A percentile compares a stretch with the other conserved stretches of the same genome.
phyloP scores from a whole-genome alignment of 2,888 invertebrate species.

The Thalpophila matura region DNA sequence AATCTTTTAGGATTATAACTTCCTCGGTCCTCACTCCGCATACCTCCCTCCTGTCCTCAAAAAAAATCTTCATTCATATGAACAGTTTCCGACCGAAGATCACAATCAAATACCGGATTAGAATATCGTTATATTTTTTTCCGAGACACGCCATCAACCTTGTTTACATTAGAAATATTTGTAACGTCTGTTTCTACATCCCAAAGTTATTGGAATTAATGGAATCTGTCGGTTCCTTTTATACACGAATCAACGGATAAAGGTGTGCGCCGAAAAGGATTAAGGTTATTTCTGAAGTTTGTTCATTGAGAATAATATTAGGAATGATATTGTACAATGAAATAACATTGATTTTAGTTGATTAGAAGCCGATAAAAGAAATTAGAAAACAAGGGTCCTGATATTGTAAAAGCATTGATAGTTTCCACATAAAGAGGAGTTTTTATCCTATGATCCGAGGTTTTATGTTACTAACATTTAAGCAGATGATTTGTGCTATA shows the following conservation, averaged over 20 bases:
- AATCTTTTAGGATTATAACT: background rate
- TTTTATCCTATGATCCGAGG: too few species aligned
- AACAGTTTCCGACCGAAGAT: constrained; percentile 29
- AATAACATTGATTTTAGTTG: background rate
- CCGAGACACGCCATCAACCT: constrained; percentile 27
- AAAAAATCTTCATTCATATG: constrained; percentile 27
- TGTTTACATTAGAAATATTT: constrained; percentile 67
- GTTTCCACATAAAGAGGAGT: background rate
- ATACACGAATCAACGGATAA: constrained; percentile 41
- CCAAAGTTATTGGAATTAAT: constrained; percentile 50
- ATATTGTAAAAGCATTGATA: background rate
- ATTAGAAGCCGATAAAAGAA: constrained; percentile 1
- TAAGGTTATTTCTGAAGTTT: constrained; percentile 2
- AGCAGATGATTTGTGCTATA: too few species aligned
- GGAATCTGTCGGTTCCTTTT: constrained; percentile 48
- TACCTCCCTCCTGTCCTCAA: constrained; percentile 5
- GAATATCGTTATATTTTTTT: constrained; percentile 63
- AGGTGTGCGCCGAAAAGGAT: constrained; percentile 13
- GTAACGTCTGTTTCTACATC: constrained; percentile 48
- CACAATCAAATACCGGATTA: constrained; percentile 54
- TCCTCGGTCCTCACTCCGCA: background rate
- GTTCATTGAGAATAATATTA: constrained; percentile 8
- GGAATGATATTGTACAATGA: background rate
- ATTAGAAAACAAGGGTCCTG: background rate
- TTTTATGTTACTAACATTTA: too few species aligned